These are phyloP conservation scores for Bombyx mandarina DNA, from an alignment of 1,140 invertebrate genomes.

Conservation along the genomic window DNA sequence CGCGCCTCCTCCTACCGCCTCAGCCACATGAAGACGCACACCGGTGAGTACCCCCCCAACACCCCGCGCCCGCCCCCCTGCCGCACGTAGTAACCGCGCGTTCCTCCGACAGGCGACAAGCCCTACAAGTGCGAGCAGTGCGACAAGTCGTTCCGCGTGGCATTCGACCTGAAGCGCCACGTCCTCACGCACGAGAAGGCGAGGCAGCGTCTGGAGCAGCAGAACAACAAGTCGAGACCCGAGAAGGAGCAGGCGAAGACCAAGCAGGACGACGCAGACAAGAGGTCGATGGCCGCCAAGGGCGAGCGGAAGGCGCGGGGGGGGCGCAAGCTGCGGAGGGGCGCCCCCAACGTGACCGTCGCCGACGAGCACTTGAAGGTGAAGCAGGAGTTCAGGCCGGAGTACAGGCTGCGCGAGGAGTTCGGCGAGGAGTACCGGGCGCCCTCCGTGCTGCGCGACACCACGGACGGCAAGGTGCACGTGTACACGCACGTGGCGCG, in stretches of 20 bases:
- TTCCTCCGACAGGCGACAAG: slow-evolving; percentile 76
- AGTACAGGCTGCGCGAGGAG: slow-evolving; percentile 32
- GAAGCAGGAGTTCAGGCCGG: slow-evolving; percentile 24
- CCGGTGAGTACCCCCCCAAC: slow-evolving; percentile 66
- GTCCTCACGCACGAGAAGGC: slow-evolving; percentile 79
- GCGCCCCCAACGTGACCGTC: slow-evolving; percentile 46
- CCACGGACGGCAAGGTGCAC: slow-evolving; percentile 52
- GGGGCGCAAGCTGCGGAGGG: slow-evolving; percentile 9
- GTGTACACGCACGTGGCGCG: slow-evolving; percentile 38
- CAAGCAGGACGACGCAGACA: slow-evolving; percentile 8
- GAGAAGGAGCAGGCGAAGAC: slow-evolving; percentile 17
- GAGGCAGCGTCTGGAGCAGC: slow-evolving; percentile 22
- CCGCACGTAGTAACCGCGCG: no score
- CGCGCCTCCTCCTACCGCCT: slow-evolving; percentile 87
- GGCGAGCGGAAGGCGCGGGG: background rate
- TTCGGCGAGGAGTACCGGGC: slow-evolving; percentile 13
- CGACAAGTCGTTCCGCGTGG: slow-evolving; percentile 86
- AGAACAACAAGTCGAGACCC: slow-evolving; percentile 13
- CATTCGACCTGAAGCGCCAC: slow-evolving; percentile 91
- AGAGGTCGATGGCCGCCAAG: slow-evolving; percentile 11
- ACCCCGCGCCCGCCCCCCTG: no score
- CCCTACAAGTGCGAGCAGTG: slow-evolving; percentile 85
- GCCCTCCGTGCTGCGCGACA: slow-evolving; percentile 9
- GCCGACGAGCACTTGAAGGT: slow-evolving; percentile 29
- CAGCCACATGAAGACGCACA: slow-evolving; percentile 93